Evolutionary conservation across 2,113 vertebrate genomes (phyloP), one percentile per base, ranked within the genome.

Genomic region (Muntiacus muntjak): DNA sequence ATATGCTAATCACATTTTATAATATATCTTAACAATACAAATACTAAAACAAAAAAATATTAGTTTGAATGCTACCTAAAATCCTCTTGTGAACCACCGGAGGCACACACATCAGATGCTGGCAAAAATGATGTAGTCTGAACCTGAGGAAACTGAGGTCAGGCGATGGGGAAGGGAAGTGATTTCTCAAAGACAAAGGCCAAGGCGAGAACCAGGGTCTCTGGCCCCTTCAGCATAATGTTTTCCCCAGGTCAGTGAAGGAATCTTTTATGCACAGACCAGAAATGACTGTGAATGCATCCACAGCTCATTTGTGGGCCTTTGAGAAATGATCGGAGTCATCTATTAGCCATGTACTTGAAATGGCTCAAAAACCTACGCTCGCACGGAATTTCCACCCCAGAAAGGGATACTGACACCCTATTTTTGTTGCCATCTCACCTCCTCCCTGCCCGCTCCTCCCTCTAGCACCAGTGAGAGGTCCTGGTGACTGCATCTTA

Each of bases 161-260:
- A 0, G 6, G 25, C 74, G 3, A 81, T 10, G 47, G 7, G 47
- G 15, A 91, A 40, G 14, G 43, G 45, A 79, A 74, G n/a, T 33
- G 76, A 81, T 60, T 81, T 96, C n/a, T 92, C 64, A 60, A 83
- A 96, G 93, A 71, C 79, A 94, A 57, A 87, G 45, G 78, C 57
- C 10, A 83, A 78, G 8, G 55, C 33, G 33, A 86, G 30, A n/a
- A 52, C 52, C 30, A 90, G 67, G 57, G 40, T 78, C 60, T 76
- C 78, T 43, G 17, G 36, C 86, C 3, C 28, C 16, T 67, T 87
- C 64, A 19, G 74, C 0, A 74, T 40, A 43, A 33, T 33, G 25
- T 40, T 93, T 92, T 92, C 54, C 40, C 55, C 11, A 79, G 36
- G 92, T 76, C 74, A 82, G 8, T 67, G 92, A 86, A 78, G 45